Conservation (phyloP, 53 echinoderm and acorn worm genomes). For the Luidia sarsii region DNA sequence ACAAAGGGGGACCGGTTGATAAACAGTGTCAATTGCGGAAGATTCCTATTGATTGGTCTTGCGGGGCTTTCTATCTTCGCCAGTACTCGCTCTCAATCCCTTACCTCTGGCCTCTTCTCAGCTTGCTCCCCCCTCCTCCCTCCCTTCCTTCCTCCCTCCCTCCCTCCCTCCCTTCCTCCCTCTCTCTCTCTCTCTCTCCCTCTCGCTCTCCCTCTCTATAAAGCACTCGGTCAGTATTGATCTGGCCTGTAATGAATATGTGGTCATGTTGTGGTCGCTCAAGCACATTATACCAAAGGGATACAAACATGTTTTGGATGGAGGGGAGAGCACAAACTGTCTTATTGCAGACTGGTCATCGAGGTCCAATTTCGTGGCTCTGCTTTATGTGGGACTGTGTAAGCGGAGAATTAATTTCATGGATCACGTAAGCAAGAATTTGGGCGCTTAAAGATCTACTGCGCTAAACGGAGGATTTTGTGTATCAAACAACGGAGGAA, state of each 20-base stretch:
- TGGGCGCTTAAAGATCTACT: too few species aligned
- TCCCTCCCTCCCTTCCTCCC: not conserved
- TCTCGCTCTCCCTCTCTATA: too few species aligned
- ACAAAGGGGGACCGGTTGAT: not conserved
- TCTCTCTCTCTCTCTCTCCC: not conserved
- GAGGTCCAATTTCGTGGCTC: too few species aligned
- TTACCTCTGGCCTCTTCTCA: not conserved
- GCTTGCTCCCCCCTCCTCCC: not conserved
- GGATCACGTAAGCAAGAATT: too few species aligned
- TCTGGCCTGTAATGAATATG: not conserved
- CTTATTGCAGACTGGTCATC: too few species aligned
- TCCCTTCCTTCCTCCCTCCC: not conserved
- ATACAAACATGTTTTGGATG: conserved; percentile 9
- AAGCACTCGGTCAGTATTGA: too few species aligned
- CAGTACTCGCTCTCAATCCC: not conserved
- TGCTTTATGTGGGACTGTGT: too few species aligned
- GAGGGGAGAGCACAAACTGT: too few species aligned
- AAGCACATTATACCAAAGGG: not conserved
- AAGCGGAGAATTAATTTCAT: too few species aligned
- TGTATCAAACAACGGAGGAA: too few species aligned
- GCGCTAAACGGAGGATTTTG: too few species aligned
- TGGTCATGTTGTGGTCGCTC: not conserved
- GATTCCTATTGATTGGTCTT: conserved; percentile 14
- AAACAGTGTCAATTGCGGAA: conserved; percentile 27
- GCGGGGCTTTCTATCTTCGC: not conserved